phyloP scores from a whole-genome alignment of 1,140 invertebrate genomes.

The Patella vulgata region DNA sequence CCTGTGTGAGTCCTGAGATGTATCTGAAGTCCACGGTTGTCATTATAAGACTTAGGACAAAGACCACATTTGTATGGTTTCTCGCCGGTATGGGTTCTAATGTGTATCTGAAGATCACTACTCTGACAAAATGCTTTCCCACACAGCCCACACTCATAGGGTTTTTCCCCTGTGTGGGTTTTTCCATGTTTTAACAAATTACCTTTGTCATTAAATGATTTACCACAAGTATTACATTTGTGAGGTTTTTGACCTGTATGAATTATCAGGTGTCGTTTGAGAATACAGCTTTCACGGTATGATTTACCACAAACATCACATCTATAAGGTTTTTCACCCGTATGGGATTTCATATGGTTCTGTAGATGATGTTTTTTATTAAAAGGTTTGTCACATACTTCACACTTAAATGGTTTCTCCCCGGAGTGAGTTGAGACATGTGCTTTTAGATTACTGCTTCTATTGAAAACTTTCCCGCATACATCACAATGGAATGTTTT shows the following conservation, averaged over 20 bases:
- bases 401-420: no score
- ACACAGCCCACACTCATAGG: slow-evolving; percentile 1
- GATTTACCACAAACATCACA: no score
- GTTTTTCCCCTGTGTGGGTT: not conserved
- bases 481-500: slow-evolving; percentile 8
- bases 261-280: not conserved
- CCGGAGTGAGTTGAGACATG: slow-evolving; percentile 16
- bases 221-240: slow-evolving; percentile 10
- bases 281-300: not conserved
- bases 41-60: slow-evolving; percentile 21
- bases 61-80: slow-evolving; percentile 29
- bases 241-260: slow-evolving; percentile 1
- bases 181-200: slow-evolving; percentile 9
- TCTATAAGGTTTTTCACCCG: no score
- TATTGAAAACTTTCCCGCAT: slow-evolving; percentile 5
- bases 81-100: slow-evolving; percentile 19
- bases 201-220: slow-evolving; percentile 11
- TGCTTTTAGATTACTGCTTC: not conserved
- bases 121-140: not conserved
- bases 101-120: not conserved
- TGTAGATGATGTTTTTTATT: not conserved
- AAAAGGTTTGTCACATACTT: slow-evolving; percentile 6
- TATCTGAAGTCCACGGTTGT: no score
- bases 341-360: no score
- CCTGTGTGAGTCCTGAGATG: no score